phyloP scores from a whole-genome alignment of 2,113 vertebrate species.

The Orientallactaga bullata region DNA sequence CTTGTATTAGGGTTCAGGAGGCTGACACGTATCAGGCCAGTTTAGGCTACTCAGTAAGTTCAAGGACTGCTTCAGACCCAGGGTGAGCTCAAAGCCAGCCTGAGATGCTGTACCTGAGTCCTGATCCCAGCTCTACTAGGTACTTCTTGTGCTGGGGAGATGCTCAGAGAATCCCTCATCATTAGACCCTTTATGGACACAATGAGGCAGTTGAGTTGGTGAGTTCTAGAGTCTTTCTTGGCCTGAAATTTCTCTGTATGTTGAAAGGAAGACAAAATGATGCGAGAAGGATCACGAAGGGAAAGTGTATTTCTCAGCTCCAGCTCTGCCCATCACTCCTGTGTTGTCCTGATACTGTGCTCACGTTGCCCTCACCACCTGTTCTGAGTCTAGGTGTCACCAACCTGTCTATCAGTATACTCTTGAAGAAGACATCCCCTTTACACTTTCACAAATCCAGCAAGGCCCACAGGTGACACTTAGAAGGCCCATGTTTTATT shows the following conservation, averaged over 20 bases:
- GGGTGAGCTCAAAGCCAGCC: background rate
- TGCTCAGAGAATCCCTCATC: background rate
- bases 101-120: background rate
- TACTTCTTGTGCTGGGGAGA: background rate
- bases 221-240: background rate
- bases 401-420: background rate
- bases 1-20: no score
- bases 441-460: background rate
- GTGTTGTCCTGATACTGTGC: background rate
- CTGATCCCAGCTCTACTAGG: background rate
- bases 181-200: background rate
- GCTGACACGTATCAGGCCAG: no score
- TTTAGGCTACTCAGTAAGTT: no score
- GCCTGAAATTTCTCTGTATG: background rate
- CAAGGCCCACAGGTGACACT: background rate
- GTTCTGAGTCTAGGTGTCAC: background rate
- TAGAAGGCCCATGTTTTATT: slow-evolving; percentile 30
- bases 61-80: background rate
- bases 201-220: background rate
- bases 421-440: background rate
- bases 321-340: background rate
- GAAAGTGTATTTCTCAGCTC: background rate
- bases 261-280: background rate
- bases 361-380: background rate
- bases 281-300: background rate